Evolutionary conservation across 2,888 invertebrate species (phyloP).

Genomic region (Mythimna pallens): DNA sequence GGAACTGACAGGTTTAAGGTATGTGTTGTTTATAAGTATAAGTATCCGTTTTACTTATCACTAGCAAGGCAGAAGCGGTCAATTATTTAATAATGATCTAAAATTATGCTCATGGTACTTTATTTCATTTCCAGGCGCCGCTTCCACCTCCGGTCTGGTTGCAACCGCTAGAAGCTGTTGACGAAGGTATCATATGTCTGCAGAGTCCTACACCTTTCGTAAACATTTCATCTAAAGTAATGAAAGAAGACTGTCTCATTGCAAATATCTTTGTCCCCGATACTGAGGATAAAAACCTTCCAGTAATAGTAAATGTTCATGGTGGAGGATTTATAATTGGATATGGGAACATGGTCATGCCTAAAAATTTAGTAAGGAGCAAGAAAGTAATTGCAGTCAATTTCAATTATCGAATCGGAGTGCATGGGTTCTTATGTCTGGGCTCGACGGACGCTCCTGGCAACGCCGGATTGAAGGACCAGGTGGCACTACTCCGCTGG

Average conservation of each 20-base stretch:
- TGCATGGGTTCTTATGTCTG: slow-evolving; percentile 70
- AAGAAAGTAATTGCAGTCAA: slow-evolving; percentile 67
- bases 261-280: slow-evolving; percentile 79
- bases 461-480: slow-evolving; percentile 76
- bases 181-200: slow-evolving; percentile 67
- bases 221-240: slow-evolving; percentile 12
- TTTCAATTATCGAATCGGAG: slow-evolving; percentile 72
- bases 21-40: slow-evolving; percentile 7
- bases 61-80: neutral
- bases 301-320: slow-evolving; percentile 71
- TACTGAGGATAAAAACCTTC: slow-evolving; percentile 68
- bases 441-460: slow-evolving; percentile 71
- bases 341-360: slow-evolving; percentile 50
- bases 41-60: neutral
- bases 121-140: slow-evolving; percentile 67
- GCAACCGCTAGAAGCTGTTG: slow-evolving; percentile 66
- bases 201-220: slow-evolving; percentile 50
- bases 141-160: slow-evolving; percentile 71
- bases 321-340: slow-evolving; percentile 72
- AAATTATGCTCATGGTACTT: slow-evolving; percentile 12
- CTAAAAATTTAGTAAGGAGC: slow-evolving; percentile 58
- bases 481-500: slow-evolving; percentile 73
- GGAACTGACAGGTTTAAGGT: slow-evolving; percentile 74
- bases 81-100: slow-evolving; percentile 6
- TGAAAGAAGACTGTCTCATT: slow-evolving; percentile 78